Evolutionary conservation across 2,113 vertebrate genomes (phyloP).

Genomic region (Procapra przewalskii): DNA sequence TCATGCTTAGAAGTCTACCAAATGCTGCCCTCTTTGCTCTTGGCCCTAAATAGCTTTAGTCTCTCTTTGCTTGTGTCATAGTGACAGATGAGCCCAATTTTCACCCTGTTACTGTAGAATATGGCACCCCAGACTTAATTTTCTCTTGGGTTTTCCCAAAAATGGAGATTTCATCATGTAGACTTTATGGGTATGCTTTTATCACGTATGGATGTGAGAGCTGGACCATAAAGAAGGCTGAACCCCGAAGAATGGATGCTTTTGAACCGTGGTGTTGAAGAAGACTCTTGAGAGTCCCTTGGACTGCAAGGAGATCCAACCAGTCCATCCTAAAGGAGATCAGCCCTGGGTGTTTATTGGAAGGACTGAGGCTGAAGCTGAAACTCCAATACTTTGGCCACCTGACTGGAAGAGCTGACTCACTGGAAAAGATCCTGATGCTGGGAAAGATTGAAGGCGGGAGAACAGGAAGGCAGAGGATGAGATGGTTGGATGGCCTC

Average conservation of each 20-base stretch:
- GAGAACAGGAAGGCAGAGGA: accelerated
- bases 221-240: background rate
- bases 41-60: background rate
- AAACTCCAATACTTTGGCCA: background rate
- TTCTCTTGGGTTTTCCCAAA: background rate
- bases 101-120: too few species aligned
- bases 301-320: background rate
- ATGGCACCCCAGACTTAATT: background rate
- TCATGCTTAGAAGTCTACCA: background rate
- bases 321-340: background rate
- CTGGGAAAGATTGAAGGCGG: accelerated
- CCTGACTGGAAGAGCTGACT: accelerated
- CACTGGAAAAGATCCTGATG: accelerated
- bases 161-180: background rate
- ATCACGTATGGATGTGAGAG: background rate
- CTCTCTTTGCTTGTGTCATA: background rate
- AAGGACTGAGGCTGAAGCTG: background rate
- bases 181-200: background rate
- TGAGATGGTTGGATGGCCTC: background rate
- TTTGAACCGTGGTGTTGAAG: background rate
- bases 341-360: background rate
- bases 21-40: background rate
- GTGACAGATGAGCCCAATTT: background rate
- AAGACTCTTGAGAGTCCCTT: accelerated
- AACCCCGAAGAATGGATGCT: accelerated